A percentile compares a stretch with the other conserved stretches of the same genome.
Conservation (phyloP, 37 sponge, comb jelly and placozoan species). For the Tethya wilhelma region DNA sequence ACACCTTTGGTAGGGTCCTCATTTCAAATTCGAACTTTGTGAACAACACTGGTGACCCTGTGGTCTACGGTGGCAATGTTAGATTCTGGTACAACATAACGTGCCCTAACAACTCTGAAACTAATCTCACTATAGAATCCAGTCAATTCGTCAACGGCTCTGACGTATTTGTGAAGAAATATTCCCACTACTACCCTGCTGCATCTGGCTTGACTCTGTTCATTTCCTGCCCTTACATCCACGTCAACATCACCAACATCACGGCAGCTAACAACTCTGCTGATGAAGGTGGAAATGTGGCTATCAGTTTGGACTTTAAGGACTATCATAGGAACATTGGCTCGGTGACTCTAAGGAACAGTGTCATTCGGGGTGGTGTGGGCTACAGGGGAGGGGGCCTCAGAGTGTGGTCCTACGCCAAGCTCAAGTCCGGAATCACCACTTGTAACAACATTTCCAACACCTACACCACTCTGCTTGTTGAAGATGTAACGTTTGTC, state of each 20-base stretch:
- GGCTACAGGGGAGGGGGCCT: slow-evolving; percentile 9
- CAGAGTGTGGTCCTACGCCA: not conserved
- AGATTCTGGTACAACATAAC: not conserved
- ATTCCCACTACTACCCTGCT: not conserved
- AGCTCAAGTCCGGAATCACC: not conserved
- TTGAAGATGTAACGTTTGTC: not conserved
- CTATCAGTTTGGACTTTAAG: not conserved
- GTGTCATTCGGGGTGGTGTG: not conserved
- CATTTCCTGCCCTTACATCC: not conserved
- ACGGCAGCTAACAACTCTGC: not conserved
- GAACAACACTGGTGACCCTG: not conserved
- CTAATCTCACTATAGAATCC: not conserved
- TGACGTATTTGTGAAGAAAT: not conserved
- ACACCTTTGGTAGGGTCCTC: not conserved
- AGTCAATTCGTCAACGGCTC: not conserved
- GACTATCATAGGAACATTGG: not conserved
- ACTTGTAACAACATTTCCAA: not conserved
- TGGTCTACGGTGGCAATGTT: slow-evolving; percentile 9
- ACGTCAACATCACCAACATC: not conserved
- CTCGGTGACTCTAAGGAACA: not conserved
- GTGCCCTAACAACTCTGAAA: not conserved
- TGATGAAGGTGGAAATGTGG: slow-evolving; percentile 2
- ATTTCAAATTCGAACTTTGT: not conserved
- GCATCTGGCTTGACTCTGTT: slow-evolving; percentile 3
- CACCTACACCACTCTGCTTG: not conserved